These are phyloP conservation scores for Anthoscopus minutus DNA, from an alignment of 2,113 vertebrate species.

Conservation along the genomic window DNA sequence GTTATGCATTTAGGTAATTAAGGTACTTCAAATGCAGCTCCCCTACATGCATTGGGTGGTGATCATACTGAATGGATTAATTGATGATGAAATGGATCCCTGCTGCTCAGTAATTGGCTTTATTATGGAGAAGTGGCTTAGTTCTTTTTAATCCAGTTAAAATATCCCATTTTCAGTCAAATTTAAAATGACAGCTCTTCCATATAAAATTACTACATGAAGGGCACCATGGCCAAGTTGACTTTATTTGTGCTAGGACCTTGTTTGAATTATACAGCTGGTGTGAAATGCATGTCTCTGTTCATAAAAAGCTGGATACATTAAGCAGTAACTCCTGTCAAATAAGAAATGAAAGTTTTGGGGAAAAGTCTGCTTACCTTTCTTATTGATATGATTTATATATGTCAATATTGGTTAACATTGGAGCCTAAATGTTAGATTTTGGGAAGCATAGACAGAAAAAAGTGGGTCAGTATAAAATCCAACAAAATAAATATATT, in stretches of 20 bases:
- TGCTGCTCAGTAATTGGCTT: constrained; percentile 65
- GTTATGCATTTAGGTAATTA: constrained; percentile 17
- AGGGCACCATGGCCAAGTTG: constrained; percentile 31
- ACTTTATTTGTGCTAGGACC: neutral
- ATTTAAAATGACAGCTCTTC: constrained; percentile 60
- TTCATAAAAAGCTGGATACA: neutral
- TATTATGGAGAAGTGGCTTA: constrained; percentile 40
- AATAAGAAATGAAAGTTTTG: neutral
- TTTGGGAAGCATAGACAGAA: neutral
- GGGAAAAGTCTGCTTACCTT: neutral
- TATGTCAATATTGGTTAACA: neutral
- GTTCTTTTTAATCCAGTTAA: constrained; percentile 62
- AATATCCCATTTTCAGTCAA: constrained; percentile 55
- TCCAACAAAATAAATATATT: neutral
- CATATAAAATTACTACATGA: constrained; percentile 7
- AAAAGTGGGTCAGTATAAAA: neutral
- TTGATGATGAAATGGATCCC: constrained; percentile 41
- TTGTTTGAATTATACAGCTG: neutral
- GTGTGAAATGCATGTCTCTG: neutral
- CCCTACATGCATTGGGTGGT: neutral
- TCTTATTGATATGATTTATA: neutral
- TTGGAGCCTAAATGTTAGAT: neutral
- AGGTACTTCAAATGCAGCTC: constrained; percentile 8
- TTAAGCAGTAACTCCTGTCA: neutral
- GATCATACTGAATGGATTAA: constrained; percentile 43